These are phyloP conservation scores for Psix sp. DNA, from an alignment of 1,140 invertebrate species.

Conservation along the genomic window DNA sequence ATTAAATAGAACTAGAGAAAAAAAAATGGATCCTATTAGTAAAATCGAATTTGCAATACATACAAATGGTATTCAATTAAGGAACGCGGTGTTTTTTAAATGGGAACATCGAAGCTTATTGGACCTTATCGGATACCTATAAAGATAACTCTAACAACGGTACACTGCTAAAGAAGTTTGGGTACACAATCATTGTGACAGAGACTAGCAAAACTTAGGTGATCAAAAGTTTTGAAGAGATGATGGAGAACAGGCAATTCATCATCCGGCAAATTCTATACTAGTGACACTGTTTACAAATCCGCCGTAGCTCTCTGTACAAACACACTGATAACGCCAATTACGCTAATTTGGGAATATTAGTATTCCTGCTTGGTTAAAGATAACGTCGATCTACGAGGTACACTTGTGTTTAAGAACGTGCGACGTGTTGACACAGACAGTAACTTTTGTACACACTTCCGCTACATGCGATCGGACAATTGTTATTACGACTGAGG, in stretches of 20 bases:
- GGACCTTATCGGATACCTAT: constrained; percentile 26
- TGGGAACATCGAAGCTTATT: constrained; percentile 4
- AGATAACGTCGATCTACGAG: constrained; percentile 25
- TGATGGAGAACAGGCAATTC: too few relatives aligned
- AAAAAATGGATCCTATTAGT: background rate
- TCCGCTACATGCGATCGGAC: constrained; percentile 44
- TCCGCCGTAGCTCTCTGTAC: background rate
- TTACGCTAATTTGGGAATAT: constrained; percentile 40
- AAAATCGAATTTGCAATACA: constrained; percentile 2
- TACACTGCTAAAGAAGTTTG: constrained; percentile 15
- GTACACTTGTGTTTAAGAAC: constrained; percentile 28
- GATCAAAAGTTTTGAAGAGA: too few relatives aligned
- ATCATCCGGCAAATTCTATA: too few relatives aligned
- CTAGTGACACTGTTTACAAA: constrained; percentile 1
- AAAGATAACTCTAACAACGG: constrained; percentile 21
- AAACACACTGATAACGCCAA: constrained; percentile 15
- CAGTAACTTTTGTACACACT: constrained; percentile 46
- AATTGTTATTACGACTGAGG: constrained; percentile 45
- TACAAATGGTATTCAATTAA: constrained; percentile 12
- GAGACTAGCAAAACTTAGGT: too few relatives aligned
- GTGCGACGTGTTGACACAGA: constrained; percentile 39
- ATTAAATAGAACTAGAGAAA: too few relatives aligned
- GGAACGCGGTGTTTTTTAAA: background rate
- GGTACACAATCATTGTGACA: too few relatives aligned
- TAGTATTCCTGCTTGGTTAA: constrained; percentile 6